Percentiles rank a stretch among this genome's conserved stretches.
Evolutionary conservation across 1,140 invertebrate genomes (phyloP).

Genomic region (Macrocentrus cingulum): DNA sequence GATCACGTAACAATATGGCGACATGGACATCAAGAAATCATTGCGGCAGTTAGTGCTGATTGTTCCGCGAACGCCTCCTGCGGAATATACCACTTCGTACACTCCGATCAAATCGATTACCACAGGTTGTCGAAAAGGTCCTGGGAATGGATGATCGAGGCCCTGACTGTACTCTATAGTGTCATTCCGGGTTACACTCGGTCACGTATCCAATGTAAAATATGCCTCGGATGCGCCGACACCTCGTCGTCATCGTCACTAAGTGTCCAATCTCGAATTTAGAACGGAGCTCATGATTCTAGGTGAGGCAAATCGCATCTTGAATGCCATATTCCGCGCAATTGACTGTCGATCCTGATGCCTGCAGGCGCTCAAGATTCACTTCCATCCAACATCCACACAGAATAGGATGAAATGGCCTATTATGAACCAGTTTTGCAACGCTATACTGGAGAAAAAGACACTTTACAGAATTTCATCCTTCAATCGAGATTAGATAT

Average conservation of each 20-base stretch:
- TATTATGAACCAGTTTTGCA: no score
- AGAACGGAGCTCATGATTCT: constrained; percentile 17
- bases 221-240: constrained; percentile 30
- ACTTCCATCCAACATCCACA: no score
- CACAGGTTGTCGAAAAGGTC: constrained; percentile 13
- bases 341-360: not conserved
- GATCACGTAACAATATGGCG: constrained; percentile 44
- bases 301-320: not conserved
- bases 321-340: no score
- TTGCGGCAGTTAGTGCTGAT: constrained; percentile 40
- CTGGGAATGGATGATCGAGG: constrained; percentile 11
- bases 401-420: no score
- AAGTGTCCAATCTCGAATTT: constrained; percentile 38
- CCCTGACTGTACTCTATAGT: constrained; percentile 1
- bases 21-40: constrained; percentile 36
- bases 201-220: constrained; percentile 34
- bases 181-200: constrained; percentile 30
- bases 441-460: no score
- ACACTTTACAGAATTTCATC: no score
- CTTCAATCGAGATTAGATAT: no score
- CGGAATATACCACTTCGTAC: constrained; percentile 11
- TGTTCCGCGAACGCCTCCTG: constrained; percentile 31
- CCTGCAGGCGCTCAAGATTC: not conserved
- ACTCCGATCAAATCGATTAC: constrained; percentile 9
- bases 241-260: constrained; percentile 31